Evolutionary conservation across 1,140 invertebrate genomes (phyloP).

Genomic region (Bombyx mori): ASM3026992v2 NC_085125.1:7773501-7774000

Average conservation of each 20-base stretch:
- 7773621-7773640: constrained; percentile 28
- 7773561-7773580: constrained; percentile 73
- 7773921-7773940: no score
- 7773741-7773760: constrained; percentile 65
- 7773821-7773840: constrained; percentile 31
- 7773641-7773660: constrained; percentile 43
- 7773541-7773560: no score
- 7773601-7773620: constrained; percentile 39
- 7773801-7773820: constrained; percentile 40
- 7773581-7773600: constrained; percentile 79
- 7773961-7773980: no score
- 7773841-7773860: constrained; percentile 20
- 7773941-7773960: no score
- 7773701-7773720: constrained; percentile 30
- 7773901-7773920: no score
- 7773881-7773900: constrained; percentile 1
- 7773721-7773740: constrained; percentile 60
- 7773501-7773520: no score
- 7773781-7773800: constrained; percentile 45
- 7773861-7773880: constrained; percentile 38
- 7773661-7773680: constrained; percentile 39
- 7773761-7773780: constrained; percentile 44
- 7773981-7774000: no score
- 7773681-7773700: constrained; percentile 43
- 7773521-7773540: no score